Conservation (phyloP, 2,888 invertebrate genomes). For the Rhogogaster chlorosoma region DNA sequence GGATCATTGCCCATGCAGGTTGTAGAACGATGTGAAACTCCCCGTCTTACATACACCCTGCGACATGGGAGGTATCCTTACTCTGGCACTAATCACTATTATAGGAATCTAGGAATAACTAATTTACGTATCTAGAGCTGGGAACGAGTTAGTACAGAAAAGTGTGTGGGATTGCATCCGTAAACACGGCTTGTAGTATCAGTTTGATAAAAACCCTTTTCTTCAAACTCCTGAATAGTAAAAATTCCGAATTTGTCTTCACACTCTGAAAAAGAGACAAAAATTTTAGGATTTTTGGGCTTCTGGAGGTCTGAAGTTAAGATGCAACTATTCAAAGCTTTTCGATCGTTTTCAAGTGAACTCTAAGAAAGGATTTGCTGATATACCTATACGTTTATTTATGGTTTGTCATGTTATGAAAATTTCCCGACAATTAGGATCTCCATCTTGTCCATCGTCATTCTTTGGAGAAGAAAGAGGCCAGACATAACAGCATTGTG, state of each 20-base stretch:
- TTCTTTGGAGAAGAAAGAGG: slow-evolving; percentile 59
- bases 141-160: background rate
- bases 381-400: slow-evolving; percentile 62
- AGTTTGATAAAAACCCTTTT: background rate
- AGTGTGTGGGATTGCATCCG: background rate
- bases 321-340: no score
- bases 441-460: slow-evolving; percentile 61
- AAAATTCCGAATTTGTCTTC: no score
- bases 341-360: no score
- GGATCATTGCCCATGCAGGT: slow-evolving; percentile 26
- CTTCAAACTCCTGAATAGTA: no score
- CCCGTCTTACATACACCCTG: background rate
- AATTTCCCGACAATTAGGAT: slow-evolving; percentile 58
- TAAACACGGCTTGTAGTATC: background rate
- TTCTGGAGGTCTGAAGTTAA: no score
- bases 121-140: background rate
- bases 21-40: background rate
- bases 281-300: no score
- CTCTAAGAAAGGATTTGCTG: no score
- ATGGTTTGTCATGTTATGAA: slow-evolving; percentile 55
- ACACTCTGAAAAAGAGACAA: no score
- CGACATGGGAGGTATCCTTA: background rate
- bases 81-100: background rate
- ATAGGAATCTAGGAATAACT: background rate
- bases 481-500: slow-evolving; percentile 60